Percentiles rank a stretch among this genome's conserved stretches.
These are phyloP conservation scores for Trypoxylon attenuatum DNA, from an alignment of 2,888 invertebrate genomes.

Conservation along the genomic window DNA sequence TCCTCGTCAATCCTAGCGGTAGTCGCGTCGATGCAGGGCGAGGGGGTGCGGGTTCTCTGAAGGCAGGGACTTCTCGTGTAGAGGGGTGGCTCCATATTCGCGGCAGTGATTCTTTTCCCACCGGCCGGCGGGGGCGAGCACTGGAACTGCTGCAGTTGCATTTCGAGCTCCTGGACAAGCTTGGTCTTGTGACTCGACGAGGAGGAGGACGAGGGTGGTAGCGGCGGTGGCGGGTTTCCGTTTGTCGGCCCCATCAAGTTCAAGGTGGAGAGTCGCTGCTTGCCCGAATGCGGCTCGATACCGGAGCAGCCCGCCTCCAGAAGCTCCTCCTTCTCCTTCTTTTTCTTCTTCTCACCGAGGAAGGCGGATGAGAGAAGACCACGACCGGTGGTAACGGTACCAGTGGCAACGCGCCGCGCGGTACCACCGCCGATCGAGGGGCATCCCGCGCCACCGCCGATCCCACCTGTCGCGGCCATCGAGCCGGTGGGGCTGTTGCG, in stretches of 20 bases:
- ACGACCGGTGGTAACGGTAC: too few relatives aligned
- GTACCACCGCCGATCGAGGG: slow-evolving; percentile 71
- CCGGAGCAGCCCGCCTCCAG: slow-evolving; percentile 84
- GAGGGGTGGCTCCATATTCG: slow-evolving; percentile 65
- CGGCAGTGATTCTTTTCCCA: slow-evolving; percentile 65
- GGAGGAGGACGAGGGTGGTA: too few relatives aligned
- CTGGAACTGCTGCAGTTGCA: slow-evolving; percentile 80
- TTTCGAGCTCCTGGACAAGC: slow-evolving; percentile 76
- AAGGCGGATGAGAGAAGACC: slow-evolving; percentile 60
- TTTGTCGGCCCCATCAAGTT: too few relatives aligned
- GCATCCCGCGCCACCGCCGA: background rate
- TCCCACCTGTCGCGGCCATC: too few relatives aligned
- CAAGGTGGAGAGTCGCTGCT: slow-evolving; percentile 68
- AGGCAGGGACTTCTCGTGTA: slow-evolving; percentile 63
- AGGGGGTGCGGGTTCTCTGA: slow-evolving; percentile 64
- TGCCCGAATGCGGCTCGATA: slow-evolving; percentile 75
- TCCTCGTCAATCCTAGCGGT: slow-evolving; percentile 72
- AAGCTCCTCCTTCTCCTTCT: slow-evolving; percentile 86
- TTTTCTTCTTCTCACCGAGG: slow-evolving; percentile 84
- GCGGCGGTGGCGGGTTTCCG: slow-evolving; percentile 63
- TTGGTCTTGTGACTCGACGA: slow-evolving; percentile 68
- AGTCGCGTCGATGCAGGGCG: slow-evolving; percentile 69
- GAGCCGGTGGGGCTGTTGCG: too few relatives aligned
- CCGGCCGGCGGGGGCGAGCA: slow-evolving; percentile 76
- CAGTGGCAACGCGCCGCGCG: too few relatives aligned